phyloP scores from a whole-genome alignment of 2,888 invertebrate species.

The Cordilura impudica region DNA sequence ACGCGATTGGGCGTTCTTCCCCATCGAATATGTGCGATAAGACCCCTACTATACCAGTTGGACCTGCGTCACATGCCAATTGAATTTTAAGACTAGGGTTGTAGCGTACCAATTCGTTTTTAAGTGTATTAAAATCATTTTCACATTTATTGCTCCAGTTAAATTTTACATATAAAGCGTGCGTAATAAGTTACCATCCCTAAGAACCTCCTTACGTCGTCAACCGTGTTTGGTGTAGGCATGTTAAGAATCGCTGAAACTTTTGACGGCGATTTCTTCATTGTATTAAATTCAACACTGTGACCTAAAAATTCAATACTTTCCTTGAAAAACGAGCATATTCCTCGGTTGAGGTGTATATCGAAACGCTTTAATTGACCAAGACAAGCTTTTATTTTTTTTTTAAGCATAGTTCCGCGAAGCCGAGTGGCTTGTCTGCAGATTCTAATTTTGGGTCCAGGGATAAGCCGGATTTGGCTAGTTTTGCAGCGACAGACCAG shows the following conservation, averaged over 20 bases:
- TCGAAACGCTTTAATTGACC: conserved; percentile 40
- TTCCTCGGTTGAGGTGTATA: conserved; percentile 41
- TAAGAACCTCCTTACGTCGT: background rate
- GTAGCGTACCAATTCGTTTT: conserved; percentile 48
- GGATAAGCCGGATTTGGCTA: too few species aligned
- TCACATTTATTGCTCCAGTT: conserved; percentile 43
- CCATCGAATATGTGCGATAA: conserved; percentile 36
- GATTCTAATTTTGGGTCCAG: too few species aligned
- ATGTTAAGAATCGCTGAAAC: conserved; percentile 37
- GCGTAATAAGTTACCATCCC: background rate
- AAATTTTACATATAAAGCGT: conserved; percentile 1
- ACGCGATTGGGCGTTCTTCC: conserved; percentile 35
- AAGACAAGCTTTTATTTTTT: conserved; percentile 47
- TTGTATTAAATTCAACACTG: conserved; percentile 30
- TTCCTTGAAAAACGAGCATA: conserved; percentile 53
- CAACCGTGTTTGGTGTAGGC: background rate
- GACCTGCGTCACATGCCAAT: conserved; percentile 44
- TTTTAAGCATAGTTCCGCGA: too few species aligned
- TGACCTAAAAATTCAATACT: conserved; percentile 50
- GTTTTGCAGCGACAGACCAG: too few species aligned
- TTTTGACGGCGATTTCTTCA: conserved; percentile 23
- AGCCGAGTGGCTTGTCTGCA: too few species aligned
- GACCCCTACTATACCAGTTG: conserved; percentile 8
- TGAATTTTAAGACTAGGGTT: conserved; percentile 31
- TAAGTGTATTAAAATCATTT: conserved; percentile 32